phyloP scores from a whole-genome alignment of 2,888 invertebrate genomes.

The Ormyrus pomaceus region DNA sequence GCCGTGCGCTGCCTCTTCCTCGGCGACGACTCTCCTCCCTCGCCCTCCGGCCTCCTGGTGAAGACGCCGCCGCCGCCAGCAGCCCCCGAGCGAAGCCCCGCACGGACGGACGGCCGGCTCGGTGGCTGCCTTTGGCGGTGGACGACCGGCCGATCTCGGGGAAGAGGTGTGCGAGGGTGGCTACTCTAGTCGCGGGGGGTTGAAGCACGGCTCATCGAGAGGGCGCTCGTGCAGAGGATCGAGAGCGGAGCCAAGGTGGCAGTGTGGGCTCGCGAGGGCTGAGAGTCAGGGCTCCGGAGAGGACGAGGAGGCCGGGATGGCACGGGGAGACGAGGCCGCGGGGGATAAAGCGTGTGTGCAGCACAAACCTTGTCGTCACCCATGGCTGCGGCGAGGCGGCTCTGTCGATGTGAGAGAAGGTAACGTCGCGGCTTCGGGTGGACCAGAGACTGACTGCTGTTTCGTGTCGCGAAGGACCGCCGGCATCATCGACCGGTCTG shows the following conservation, averaged over 20 bases:
- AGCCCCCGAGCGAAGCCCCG: conserved; percentile 23
- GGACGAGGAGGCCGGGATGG: neutral
- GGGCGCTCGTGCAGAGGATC: conserved; percentile 42
- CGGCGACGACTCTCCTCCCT: conserved; percentile 47
- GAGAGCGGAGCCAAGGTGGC: conserved; percentile 7
- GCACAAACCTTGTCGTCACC: conserved; percentile 74
- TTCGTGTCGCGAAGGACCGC: conserved; percentile 71
- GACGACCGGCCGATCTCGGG: too few species aligned
- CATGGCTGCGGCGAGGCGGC: conserved; percentile 66
- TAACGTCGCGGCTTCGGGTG: conserved; percentile 81
- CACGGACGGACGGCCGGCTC: neutral
- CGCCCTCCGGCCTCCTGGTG: conserved; percentile 38
- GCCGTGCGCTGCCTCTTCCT: conserved; percentile 16
- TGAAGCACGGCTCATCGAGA: conserved; percentile 16
- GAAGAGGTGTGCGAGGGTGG: neutral
- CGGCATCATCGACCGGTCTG: conserved; percentile 79
- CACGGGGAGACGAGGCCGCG: neutral
- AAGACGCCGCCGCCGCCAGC: neutral
- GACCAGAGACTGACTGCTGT: conserved; percentile 79
- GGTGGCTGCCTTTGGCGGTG: neutral
- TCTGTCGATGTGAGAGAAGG: conserved; percentile 76
- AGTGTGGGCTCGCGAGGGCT: conserved; percentile 1
- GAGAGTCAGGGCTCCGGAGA: neutral
- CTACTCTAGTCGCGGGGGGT: neutral
- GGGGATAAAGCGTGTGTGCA: conserved; percentile 34